Evolutionary conservation across 2,113 vertebrate genomes (phyloP).

Genomic region (Alethe diademata): DNA sequence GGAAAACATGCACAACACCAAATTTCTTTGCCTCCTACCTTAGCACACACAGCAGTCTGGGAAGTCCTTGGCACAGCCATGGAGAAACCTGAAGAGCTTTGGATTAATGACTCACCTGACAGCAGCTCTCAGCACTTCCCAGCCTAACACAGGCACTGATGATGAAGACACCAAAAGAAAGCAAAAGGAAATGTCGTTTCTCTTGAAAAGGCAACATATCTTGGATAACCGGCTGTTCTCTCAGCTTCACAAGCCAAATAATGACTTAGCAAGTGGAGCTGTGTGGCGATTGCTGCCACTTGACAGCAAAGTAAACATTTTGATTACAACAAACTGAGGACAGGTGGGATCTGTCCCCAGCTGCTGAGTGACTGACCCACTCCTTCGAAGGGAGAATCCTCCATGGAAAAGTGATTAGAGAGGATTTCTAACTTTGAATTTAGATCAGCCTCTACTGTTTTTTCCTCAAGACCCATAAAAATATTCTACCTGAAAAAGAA

Average conservation of each 20-base stretch:
- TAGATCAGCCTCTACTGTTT: background rate
- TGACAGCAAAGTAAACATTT: background rate
- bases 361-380: background rate
- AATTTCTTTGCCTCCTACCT: background rate
- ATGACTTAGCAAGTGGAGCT: background rate
- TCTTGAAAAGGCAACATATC: fast-evolving
- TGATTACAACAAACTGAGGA: background rate
- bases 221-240: background rate
- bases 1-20: fast-evolving
- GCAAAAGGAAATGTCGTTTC: background rate
- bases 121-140: background rate
- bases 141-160: background rate
- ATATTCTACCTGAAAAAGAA: background rate
- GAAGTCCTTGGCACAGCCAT: background rate
- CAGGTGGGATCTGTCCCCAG: background rate
- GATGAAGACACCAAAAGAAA: background rate
- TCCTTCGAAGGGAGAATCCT: background rate
- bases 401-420: background rate
- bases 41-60: background rate
- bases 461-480: background rate
- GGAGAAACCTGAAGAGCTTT: background rate
- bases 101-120: background rate
- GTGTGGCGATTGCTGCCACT: background rate
- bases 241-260: background rate
- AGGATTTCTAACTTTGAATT: background rate